These are phyloP conservation scores for Bombycilla garrulus DNA, from an alignment of 2,113 vertebrate species.

Conservation along the genomic window DNA sequence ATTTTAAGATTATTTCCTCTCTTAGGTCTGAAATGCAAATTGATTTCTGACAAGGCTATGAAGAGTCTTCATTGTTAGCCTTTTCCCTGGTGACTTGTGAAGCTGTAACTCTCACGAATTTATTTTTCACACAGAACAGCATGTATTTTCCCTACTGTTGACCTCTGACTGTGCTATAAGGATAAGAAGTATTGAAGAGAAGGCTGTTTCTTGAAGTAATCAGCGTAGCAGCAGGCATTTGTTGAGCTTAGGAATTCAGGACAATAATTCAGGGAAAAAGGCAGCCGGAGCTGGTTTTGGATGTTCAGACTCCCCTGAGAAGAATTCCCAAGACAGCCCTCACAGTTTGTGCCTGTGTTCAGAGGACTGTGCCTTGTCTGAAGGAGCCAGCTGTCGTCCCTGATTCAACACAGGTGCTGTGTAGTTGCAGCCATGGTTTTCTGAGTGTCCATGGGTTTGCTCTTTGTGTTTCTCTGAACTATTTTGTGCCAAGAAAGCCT, in stretches of 20 bases:
- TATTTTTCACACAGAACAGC: conserved; percentile 58
- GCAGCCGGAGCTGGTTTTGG: conserved; percentile 8
- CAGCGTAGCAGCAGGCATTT: conserved; percentile 42
- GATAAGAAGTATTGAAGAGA: conserved; percentile 41
- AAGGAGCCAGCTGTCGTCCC: conserved; percentile 12
- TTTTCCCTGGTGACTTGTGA: conserved; percentile 59
- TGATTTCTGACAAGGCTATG: conserved; percentile 25
- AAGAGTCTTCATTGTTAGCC: conserved; percentile 53
- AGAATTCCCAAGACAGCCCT: conserved; percentile 19
- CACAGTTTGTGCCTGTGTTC: conserved; percentile 14
- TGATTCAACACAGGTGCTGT: conserved; percentile 16
- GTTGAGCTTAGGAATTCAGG: conserved; percentile 32
- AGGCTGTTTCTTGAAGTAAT: conserved; percentile 38
- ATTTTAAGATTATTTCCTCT: not conserved
- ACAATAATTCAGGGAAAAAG: conserved; percentile 39
- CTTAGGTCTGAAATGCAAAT: conserved; percentile 49
- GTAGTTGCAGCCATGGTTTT: not conserved
- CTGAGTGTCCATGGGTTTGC: not conserved
- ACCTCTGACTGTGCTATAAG: conserved; percentile 54
- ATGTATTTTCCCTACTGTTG: conserved; percentile 48
- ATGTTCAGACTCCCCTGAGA: conserved; percentile 31
- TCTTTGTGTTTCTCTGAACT: not conserved
- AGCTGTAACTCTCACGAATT: conserved; percentile 53
- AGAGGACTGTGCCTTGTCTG: not conserved
- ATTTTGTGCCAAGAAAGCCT: conserved; percentile 8